Evolutionary conservation across 2,797 vertebrate genomes (phyloP).

Genomic region (Lerista edwardsae): DNA sequence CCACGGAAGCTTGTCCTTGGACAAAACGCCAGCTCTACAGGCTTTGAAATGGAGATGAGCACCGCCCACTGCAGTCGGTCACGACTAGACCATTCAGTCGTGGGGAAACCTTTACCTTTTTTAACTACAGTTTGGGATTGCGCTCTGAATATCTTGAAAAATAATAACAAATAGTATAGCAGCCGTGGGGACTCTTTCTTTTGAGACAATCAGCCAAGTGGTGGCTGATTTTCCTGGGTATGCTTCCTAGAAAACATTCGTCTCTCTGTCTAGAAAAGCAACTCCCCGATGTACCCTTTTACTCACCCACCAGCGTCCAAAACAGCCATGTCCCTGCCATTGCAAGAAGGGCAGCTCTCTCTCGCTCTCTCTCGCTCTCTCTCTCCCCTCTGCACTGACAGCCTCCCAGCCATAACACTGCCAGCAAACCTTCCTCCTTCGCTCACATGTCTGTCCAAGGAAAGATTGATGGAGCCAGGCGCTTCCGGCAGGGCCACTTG

Average conservation of each 20-base stretch:
- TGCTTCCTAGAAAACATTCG: background rate
- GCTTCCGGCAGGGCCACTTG: background rate
- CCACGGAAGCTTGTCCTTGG: too few relatives aligned
- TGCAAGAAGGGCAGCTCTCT: background rate
- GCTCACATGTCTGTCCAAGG: background rate
- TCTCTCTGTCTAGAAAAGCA: background rate
- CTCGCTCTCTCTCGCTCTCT: too few relatives aligned
- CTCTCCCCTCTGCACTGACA: background rate
- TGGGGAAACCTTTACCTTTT: too few relatives aligned
- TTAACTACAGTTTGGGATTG: too few relatives aligned
- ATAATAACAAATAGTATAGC: background rate
- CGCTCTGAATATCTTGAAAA: too few relatives aligned
- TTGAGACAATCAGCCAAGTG: background rate
- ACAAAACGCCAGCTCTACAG: too few relatives aligned
- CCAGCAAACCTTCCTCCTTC: background rate
- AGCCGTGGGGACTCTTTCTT: background rate
- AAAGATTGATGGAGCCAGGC: slow-evolving; percentile 4
- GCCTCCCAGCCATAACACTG: background rate
- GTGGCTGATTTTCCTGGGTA: background rate
- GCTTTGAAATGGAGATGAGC: too few relatives aligned
- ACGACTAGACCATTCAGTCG: too few relatives aligned
- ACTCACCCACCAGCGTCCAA: slow-evolving; percentile 15
- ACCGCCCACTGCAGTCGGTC: too few relatives aligned
- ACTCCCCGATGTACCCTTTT: background rate
- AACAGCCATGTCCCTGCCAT: slow-evolving; percentile 5